Conservation (phyloP, 2,888 invertebrate species). For the Diarsia rubi region DNA sequence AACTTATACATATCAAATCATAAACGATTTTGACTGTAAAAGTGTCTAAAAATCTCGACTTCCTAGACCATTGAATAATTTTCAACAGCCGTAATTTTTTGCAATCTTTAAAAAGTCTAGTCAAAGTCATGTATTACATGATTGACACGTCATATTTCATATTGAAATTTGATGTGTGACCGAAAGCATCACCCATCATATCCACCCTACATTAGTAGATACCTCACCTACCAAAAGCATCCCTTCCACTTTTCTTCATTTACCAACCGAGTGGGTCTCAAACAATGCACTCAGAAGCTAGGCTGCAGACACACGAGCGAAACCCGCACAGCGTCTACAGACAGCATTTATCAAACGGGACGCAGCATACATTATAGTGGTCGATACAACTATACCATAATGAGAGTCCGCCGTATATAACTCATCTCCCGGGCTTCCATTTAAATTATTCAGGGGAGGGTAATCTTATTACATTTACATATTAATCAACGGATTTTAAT, state of each 20-base stretch:
- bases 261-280: conserved; percentile 8
- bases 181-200: not conserved
- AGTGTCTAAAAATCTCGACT: not conserved
- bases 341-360: conserved; percentile 82
- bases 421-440: conserved; percentile 87
- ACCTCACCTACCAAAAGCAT: not conserved
- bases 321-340: conserved; percentile 58
- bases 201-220: not conserved
- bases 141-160: not conserved
- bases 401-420: conserved; percentile 87
- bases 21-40: too few relatives aligned
- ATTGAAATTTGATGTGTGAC: not conserved
- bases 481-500: conserved; percentile 99
- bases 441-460: conserved; percentile 96
- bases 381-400: conserved; percentile 84
- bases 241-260: conserved; percentile 38
- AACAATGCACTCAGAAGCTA: conserved; percentile 50
- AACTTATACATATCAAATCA: not conserved
- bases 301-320: conserved; percentile 57
- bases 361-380: conserved; percentile 78
- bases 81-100: not conserved
- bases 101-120: not conserved
- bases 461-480: conserved; percentile 99
- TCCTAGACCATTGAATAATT: not conserved
- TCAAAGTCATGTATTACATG: not conserved